Base-by-base conservation (phyloP, 2,797 vertebrate genomes). In the Typhlichthys subterraneus region DNA sequence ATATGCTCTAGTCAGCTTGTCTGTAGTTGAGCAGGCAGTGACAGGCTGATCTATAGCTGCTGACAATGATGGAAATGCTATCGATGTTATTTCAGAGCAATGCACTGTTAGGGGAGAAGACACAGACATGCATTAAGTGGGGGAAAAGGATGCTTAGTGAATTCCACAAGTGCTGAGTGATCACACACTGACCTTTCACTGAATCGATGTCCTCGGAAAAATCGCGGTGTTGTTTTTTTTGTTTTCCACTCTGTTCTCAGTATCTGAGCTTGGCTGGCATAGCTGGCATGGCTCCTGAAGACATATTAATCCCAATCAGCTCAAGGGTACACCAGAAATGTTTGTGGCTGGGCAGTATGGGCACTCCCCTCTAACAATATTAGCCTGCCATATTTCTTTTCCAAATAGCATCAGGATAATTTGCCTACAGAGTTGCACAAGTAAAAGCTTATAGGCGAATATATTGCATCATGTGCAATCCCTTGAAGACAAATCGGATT, bases 371-470 rank as follows among this genome's bases (percentile, higher is more conserved):
- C 10, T 91, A 92, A 93, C 85, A 76, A 56, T 49, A 89, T 93
- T 91, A 90, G 61, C 64, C 45, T 66, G 81, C 81, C 47, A 59
- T 83, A 80, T 82, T 85, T 84, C 81, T 85, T 81, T 61, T 64
- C 72, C 56, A 92, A 94, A 95, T 93, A 81, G 54, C 75, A 92
- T 95, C 91, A 94, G 72, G 78, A 81, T 80, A 87, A 72, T 89
- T 91, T 86, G 83, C 74, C 75, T 72, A 68, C 65, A 65, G 81
- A 86, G 86, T 83, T 80, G 81, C 78, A 78, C 49, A 42, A 53
- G 77, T 88, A 87, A 88, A 83, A 89, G 84, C 80, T 90, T 89
- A 66, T 73, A 68, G 69, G 67, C 72, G 73, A 89, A 86, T 91
- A 87, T 81, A 69, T 78, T 60, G 70, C 45, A 57, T 85, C 80